Conservation (phyloP, 2,113 vertebrate genomes). For the Salvator merianae region DNA sequence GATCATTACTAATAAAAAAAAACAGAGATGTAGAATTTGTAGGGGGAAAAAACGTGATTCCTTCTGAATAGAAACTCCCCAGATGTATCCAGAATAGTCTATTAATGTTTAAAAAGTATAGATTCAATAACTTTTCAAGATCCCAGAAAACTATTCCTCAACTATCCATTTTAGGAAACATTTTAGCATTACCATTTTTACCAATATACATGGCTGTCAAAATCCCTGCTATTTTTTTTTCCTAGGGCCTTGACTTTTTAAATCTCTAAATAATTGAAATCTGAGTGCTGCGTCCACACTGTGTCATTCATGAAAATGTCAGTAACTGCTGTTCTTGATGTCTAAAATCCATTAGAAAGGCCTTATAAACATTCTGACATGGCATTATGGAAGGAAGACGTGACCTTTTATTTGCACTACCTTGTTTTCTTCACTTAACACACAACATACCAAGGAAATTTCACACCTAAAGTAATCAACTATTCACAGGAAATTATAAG, state of each 20-base stretch:
- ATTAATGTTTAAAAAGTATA: conserved; percentile 12
- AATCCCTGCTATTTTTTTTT: not conserved
- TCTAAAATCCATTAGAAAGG: conserved; percentile 7
- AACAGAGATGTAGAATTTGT: not conserved
- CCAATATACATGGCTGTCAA: conserved; percentile 18
- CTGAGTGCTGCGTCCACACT: conserved; percentile 8
- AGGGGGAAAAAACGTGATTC: not conserved
- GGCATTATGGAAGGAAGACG: not conserved
- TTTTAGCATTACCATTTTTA: conserved; percentile 1
- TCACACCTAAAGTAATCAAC: not conserved
- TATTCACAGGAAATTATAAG: not conserved
- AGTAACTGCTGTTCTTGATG: conserved; percentile 23
- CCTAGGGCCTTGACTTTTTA: conserved; percentile 4
- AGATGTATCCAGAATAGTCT: not conserved
- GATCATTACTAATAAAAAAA: too few relatives aligned
- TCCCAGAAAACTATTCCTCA: not conserved
- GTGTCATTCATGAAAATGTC: conserved; percentile 39
- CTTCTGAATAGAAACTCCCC: not conserved
- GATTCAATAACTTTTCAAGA: not conserved
- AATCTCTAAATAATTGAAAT: conserved; percentile 44
- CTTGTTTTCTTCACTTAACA: not conserved
- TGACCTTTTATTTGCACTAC: not conserved
- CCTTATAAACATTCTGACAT: conserved; percentile 9
- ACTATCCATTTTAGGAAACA: not conserved
- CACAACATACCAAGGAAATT: not conserved